phyloP scores from a whole-genome alignment of 2,888 invertebrate species.

The Macrostomum cliftonense region DNA sequence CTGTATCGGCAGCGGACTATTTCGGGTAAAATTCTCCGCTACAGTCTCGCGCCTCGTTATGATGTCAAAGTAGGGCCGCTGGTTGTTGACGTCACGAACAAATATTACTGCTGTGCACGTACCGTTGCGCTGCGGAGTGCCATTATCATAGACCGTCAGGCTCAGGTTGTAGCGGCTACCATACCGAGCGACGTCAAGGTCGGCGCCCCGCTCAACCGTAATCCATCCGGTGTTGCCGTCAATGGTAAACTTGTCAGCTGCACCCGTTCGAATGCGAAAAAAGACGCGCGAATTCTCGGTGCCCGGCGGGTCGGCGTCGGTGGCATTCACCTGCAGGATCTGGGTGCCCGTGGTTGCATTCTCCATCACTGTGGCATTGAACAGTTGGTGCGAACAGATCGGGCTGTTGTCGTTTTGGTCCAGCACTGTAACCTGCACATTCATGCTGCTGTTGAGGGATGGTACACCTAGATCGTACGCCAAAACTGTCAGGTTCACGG shows the following conservation, averaged over 20 bases:
- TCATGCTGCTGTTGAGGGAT: constrained; percentile 17
- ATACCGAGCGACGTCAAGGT: no score
- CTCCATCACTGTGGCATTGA: constrained; percentile 1
- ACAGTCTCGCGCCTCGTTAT: no score
- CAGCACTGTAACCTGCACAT: constrained; percentile 17
- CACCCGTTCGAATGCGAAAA: constrained; percentile 72
- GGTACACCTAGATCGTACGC: constrained; percentile 27
- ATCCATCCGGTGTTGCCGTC: constrained; percentile 55
- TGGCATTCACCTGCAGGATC: background rate
- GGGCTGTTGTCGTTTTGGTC: constrained; percentile 8
- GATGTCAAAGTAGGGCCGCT: constrained; percentile 25
- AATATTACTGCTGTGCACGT: constrained; percentile 48
- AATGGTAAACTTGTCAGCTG: constrained; percentile 77
- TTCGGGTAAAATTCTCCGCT: no score
- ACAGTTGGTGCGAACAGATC: constrained; percentile 1
- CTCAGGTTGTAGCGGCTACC: no score
- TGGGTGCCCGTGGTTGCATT: background rate
- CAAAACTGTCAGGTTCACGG: constrained; percentile 15
- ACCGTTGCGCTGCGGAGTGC: constrained; percentile 51
- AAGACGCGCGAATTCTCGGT: constrained; percentile 44
- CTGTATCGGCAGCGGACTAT: no score
- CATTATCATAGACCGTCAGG: constrained; percentile 33
- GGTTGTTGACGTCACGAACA: constrained; percentile 33
- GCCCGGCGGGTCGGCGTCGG: background rate
- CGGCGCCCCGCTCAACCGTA: background rate